Evolutionary conservation across 2,113 vertebrate genomes (phyloP), one percentile per base, ranked within the genome.

Genomic region (Uropsilus gracilis): DNA sequence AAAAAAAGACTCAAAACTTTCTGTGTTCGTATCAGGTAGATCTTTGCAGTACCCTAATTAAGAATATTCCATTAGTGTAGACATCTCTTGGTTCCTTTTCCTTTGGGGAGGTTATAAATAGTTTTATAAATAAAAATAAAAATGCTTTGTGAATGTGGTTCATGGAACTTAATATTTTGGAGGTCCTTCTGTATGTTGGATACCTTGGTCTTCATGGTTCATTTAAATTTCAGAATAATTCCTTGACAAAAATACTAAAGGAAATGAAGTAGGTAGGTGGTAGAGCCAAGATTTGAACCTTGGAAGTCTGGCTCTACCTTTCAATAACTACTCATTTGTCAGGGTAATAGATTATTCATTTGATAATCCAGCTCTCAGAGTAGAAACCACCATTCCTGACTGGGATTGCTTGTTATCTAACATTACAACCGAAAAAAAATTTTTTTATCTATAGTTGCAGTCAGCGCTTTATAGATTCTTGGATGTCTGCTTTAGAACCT

Each of bases 91-190:
- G 32, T 26, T 89, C 46, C 26, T 83, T 90, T 94, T 82, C 57
- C 50, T 71, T 71, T 44, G 37, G 26, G n/a, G n/a, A n/a, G n/a
- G n/a, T n/a, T n/a, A n/a, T n/a, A n/a, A n/a, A n/a, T n/a, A 5
- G 22, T 44, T 81, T 80, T 90, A 44, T 72, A 78, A 88, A 86
- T 57, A 57, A 82, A 78, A 88, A 86, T 57, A 57, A 82, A 95
- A 63, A 7, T 1, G 4, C 85, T 94, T 95, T 89, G 20, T 37
- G 53, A 80, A 73, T 50, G 20, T 82, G 12, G 14, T 66, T 86
- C 42, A 24, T 37, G 37, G 80, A 64, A 24, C 66, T 42, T 9
- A 34, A 10, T 86, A 71, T 48, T 73, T 88, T 68, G 46, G 13
- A 86, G 24, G 66, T 30, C 11, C 26, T 17, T 78, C 57, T 83